Base-by-base conservation (phyloP, 53 echinoderm and acorn worm genomes). In the Temnopleurus reevesii region DNA sequence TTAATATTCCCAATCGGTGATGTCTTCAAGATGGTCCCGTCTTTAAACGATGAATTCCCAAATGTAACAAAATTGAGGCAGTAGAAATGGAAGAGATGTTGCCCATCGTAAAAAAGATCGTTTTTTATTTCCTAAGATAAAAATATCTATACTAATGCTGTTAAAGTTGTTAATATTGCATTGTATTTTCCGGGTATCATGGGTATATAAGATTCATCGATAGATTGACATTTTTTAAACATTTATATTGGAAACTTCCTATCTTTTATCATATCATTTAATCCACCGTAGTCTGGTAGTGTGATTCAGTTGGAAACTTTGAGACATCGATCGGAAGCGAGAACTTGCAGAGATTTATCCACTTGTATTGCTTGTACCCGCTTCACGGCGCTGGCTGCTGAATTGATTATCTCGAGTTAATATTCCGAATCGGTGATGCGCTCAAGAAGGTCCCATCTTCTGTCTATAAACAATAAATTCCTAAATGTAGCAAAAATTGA, bases 281-380 rank as follows among this genome's bases (percentile, higher is more conserved):
- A n/a, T n/a, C n/a, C n/a, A n/a, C n/a, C n/a, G n/a, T n/a, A n/a
- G n/a, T n/a, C n/a, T n/a, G n/a, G n/a, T n/a, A n/a, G n/a, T n/a
- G n/a, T n/a, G n/a, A n/a, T n/a, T n/a, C n/a, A n/a, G n/a, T n/a
- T n/a, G n/a, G n/a, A n/a, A n/a, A n/a, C n/a, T n/a, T n/a, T n/a
- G n/a, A n/a, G n/a, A n/a, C n/a, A 79, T 79, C 79, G 79, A 79
- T 79, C 79, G 49, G 79, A 4, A 6, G 41, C 38, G 79, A 35
- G n/a, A 27, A 26, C 49, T 49, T 41, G 27, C 17, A 26, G 28
- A 79, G 79, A 46, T 49, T 49, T 15, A 13, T 26, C 79, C 79
- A 79, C 79, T 79, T 30, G 79, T 79, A 47, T 79, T 79, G 79
- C 79, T 79, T 79, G 45, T 79, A 79, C 79, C 79, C 25, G 28